These are phyloP conservation scores for Bombycilla garrulus DNA, from an alignment of 2,113 vertebrate species.

Conservation along the genomic window DNA sequence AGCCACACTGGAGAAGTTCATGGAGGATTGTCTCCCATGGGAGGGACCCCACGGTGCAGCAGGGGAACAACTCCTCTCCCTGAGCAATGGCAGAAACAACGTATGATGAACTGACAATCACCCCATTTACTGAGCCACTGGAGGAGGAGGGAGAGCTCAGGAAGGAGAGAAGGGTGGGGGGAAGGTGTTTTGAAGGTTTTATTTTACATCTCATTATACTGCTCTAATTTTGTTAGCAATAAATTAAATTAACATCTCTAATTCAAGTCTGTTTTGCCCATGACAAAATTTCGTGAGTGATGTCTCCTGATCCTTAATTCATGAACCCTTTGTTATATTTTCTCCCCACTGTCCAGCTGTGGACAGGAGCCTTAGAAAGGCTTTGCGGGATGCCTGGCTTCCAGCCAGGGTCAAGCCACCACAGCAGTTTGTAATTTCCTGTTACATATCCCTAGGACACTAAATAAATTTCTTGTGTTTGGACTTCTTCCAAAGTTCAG, in stretches of 20 bases:
- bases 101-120: neutral
- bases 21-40: neutral
- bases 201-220: neutral
- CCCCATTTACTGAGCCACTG: too few relatives aligned
- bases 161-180: neutral
- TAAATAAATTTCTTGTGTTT: neutral
- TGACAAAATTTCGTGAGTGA: neutral
- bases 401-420: neutral
- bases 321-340: neutral
- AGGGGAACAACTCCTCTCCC: neutral
- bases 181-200: neutral
- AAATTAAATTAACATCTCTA: neutral
- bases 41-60: neutral
- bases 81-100: fast-evolving
- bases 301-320: neutral
- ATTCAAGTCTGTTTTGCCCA: neutral
- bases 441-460: neutral
- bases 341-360: neutral
- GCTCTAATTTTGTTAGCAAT: neutral
- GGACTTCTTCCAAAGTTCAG: neutral
- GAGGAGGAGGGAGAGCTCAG: neutral
- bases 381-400: neutral
- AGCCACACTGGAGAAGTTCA: neutral
- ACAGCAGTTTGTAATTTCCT: neutral
- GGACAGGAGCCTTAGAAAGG: neutral